Base-by-base conservation (phyloP, 2,888 invertebrate genomes). In the Xylota sylvarum region DNA sequence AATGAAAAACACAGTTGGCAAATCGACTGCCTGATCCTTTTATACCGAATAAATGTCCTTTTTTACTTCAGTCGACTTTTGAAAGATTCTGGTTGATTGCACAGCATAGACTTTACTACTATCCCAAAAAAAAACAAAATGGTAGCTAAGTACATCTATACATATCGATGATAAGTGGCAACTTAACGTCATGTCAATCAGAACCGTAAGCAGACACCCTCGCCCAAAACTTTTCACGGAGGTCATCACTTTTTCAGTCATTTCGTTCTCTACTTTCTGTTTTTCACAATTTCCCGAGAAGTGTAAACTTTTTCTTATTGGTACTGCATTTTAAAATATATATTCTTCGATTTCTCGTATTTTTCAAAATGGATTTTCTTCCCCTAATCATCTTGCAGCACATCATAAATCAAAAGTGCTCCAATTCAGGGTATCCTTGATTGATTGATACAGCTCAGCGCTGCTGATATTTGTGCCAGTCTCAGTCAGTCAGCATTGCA, bases 381-480 rank as follows among this genome's bases (percentile, higher is more conserved):
- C 40, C 12, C 10, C 67, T 37, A 43, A 69, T 67, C 67, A 52
- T 52, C 67, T 3, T 23, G 27, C 12, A 37, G 14, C 55, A 30
- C 69, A 69, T 37, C 69, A 69, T 69, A 69, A 69, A 69, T 69
- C 69, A 69, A 27, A 43, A 27, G 37, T 23, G 19, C 62, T 62
- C 27, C 23, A 62, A 62, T 46, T 62, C 62, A 62, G 27, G 14
- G 43, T 62, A 62, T 62, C 43, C 19, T 23, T 43, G 62, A 43
- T 62, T 62, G 58, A 60, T 67, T 52, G 52, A 52, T 52, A 52
- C 52, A 27, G 37, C 67, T 52, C 37, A 40, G 19, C 50, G 35
- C 48, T 32, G 48, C 65, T 65, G 65, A 48, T 65, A 48, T 65
- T 32, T 52, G 14, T 67, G 52, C 40, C 67, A 55, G 67, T 55